phyloP scores from a whole-genome alignment of 37 sponge, comb jelly and placozoan genomes.

The Oopsacas minuta region DNA sequence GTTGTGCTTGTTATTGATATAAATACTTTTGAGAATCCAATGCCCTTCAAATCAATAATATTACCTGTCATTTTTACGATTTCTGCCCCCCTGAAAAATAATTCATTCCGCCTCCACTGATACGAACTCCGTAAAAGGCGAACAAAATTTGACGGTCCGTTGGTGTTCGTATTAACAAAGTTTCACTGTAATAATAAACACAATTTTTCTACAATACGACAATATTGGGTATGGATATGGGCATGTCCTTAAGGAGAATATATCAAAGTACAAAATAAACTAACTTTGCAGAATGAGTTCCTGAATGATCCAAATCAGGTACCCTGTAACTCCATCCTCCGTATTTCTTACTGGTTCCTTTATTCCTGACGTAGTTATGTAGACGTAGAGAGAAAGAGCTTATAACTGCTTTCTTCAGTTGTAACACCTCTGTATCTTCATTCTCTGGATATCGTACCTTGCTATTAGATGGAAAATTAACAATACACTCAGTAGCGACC shows the following conservation, averaged over 20 bases:
- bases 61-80: neutral
- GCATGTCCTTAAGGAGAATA: too few relatives aligned
- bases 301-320: neutral
- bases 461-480: too few relatives aligned
- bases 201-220: too few relatives aligned
- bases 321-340: neutral
- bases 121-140: too few relatives aligned
- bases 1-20: neutral
- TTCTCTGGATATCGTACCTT: neutral
- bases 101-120: neutral
- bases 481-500: too few relatives aligned
- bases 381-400: neutral
- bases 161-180: too few relatives aligned
- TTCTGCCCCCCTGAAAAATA: neutral
- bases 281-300: neutral
- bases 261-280: too few relatives aligned
- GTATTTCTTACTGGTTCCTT: neutral
- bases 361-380: neutral
- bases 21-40: neutral
- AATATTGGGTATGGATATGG: too few relatives aligned
- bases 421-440: neutral
- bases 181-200: too few relatives aligned
- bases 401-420: neutral
- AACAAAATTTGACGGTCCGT: too few relatives aligned
- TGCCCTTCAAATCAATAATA: neutral